Base-by-base conservation (phyloP, 2,113 vertebrate genomes). In the Nothocercus nigrocapillus region DNA sequence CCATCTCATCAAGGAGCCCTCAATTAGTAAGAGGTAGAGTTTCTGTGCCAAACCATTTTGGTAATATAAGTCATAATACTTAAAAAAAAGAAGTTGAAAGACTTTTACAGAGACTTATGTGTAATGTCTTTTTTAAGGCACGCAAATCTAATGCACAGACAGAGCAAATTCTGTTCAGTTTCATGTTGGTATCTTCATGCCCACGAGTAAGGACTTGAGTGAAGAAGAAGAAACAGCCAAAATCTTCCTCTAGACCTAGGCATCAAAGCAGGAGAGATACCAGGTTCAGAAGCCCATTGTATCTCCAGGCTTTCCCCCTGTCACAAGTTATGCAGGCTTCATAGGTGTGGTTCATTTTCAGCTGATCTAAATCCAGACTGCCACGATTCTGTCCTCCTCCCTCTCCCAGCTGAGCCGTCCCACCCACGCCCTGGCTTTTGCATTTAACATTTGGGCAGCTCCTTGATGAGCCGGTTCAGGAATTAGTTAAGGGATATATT, bases 331-430 rank as follows among this genome's bases (percentile, higher is more conserved):
- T 75, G 38, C 9, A 3, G 47, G 62, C 58, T 85, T 68, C 81
- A 89, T 67, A 92, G 92, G 91, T 53, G 86, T 79, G 91, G 77
- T 64, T 86, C 32, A 18, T 94, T 86, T 81, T 76, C 81, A 86
- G 17, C 30, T 15, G 44, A 66, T 93, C 83, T 66, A 93, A 77
- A 86, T 72, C 38, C 77, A 47, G 42, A n/a, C 49, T 92, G 62
- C 74, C 83, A 64, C 56, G 21, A 13, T 69, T 81, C 56, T 86
- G 51, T 85, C 67, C 40, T 94, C 92, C 85, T 90, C 69, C 64
- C 56, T 61, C 49, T 95, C 77, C 90, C 30, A 0, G 64, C 86
- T 79, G 80, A 78, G 56, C 77, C 34, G 40, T 80, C 12, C 32
- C 47, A 73, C 74, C 89, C 58, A 94, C n/a, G 0, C 81, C 67